These are phyloP conservation scores for Caenorhabditis remanei DNA, from an alignment of 1,140 invertebrate species.

Conservation along the genomic window DNA sequence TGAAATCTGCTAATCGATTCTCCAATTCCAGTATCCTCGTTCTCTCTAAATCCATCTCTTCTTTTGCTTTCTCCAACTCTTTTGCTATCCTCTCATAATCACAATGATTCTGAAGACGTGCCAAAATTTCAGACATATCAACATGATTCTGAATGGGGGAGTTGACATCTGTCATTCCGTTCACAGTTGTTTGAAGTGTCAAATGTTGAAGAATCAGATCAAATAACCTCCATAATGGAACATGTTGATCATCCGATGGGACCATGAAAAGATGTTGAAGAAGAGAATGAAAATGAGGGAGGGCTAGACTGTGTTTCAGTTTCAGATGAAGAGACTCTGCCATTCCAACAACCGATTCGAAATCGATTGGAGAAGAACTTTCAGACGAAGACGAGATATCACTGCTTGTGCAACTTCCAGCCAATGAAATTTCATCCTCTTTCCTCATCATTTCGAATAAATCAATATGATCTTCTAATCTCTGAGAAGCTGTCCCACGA, in stretches of 20 bases:
- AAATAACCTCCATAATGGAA: constrained; percentile 92
- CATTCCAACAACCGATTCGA: constrained; percentile 92
- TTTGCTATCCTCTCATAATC: constrained; percentile 91
- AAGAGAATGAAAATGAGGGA: constrained; percentile 91
- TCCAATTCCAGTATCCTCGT: constrained; percentile 84
- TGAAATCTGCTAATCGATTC: constrained; percentile 70
- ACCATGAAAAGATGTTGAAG: constrained; percentile 89
- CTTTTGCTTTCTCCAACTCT: constrained; percentile 84
- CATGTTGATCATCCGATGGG: constrained; percentile 88
- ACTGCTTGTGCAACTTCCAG: constrained; percentile 56
- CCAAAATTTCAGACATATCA: constrained; percentile 72
- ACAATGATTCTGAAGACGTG: constrained; percentile 88
- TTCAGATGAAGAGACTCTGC: constrained; percentile 92
- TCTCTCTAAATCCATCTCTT: constrained; percentile 87
- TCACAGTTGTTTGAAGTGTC: constrained; percentile 86
- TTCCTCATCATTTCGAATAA: constrained; percentile 98
- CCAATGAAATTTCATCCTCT: constrained; percentile 88
- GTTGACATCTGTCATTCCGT: constrained; percentile 91
- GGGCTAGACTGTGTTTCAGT: constrained; percentile 90
- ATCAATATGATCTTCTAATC: constrained; percentile 83
- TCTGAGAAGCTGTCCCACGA: constrained; percentile 67
- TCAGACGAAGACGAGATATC: constrained; percentile 65
- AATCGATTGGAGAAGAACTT: constrained; percentile 86
- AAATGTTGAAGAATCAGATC: constrained; percentile 96
- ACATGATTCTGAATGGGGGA: constrained; percentile 84